Base-by-base conservation (phyloP, 2,888 invertebrate species). In the Calephelis perditalis region DNA sequence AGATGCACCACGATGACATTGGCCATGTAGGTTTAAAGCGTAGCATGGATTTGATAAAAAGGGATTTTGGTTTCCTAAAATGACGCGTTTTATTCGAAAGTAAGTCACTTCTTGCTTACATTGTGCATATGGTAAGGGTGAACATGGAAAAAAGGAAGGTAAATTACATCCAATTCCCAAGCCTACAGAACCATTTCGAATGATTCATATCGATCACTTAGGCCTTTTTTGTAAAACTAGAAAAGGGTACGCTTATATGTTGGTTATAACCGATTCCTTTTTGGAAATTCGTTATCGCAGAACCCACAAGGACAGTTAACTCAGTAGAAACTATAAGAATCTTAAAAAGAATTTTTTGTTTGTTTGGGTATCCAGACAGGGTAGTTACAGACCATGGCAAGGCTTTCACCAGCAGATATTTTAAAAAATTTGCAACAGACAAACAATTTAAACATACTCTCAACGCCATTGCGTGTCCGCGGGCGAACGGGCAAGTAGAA, bases 1-100 rank as follows among this genome's bases (percentile, higher is more conserved):
- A 73, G 44, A 74, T 73, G 71, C 69, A 71, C 55, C 77, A 76
- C 58, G 74, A 77, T 59, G 70, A 76, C 0, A 71, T 76, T 8
- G 75, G 45, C 26, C 45, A 57, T 10, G 45, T 57, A 46, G 57
- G 57, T 6, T 60, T 72, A 4, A 60, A 72, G n/a, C 60, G 64
- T 11, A 71, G 70, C 54, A 45, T n/a, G 12, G 66, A 69, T 5
- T 12, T 73, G 8, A 71, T 77, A 11, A 77, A 75, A 65, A 62
- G 59, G 0, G 67, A 68, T 1, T 76, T 58, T 76, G 76, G 76
- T 77, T 76, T 58, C 67, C 70, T 65, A 73, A 37, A 55, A 65
- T 67, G 65, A 60, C 60, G 11, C 57, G 65, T 1, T 64, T 67
- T 52, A 65, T 67, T n/a, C 26, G 26, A 26, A 26, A 26, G 26